Conservation (phyloP, 1,140 invertebrate genomes). For the Campodea augens region DNA sequence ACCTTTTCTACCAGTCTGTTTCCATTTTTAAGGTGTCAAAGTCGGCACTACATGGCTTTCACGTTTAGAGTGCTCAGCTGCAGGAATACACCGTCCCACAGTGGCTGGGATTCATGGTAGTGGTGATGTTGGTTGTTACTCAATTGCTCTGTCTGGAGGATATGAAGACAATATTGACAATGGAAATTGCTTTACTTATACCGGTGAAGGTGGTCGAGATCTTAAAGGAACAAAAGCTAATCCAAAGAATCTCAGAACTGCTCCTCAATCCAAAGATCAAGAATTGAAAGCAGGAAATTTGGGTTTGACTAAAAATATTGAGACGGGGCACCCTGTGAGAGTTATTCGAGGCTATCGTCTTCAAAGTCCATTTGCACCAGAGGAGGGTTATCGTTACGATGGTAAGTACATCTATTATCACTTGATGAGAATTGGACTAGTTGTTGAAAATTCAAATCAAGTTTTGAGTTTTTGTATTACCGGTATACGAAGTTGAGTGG, state of each 20-base stretch:
- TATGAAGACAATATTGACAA: slow-evolving; percentile 10
- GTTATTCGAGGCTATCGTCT: slow-evolving; percentile 26
- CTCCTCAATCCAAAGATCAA: slow-evolving; percentile 26
- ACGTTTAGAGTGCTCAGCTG: slow-evolving; percentile 22
- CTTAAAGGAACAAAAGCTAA: slow-evolving; percentile 11
- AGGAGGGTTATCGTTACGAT: slow-evolving; percentile 13
- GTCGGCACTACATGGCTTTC: slow-evolving; percentile 23
- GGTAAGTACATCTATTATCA: no score
- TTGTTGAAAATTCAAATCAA: no score
- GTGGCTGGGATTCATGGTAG: slow-evolving; percentile 27
- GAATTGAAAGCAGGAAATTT: slow-evolving; percentile 20
- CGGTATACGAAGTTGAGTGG: no score
- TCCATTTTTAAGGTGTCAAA: slow-evolving; percentile 36
- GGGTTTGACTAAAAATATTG: slow-evolving; percentile 20
- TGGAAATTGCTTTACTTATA: slow-evolving; percentile 11
- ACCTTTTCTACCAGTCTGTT: slow-evolving; percentile 58
- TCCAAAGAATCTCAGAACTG: slow-evolving; percentile 23
- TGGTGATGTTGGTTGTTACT: slow-evolving; percentile 17
- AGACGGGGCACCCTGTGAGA: slow-evolving; percentile 21
- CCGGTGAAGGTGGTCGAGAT: slow-evolving; percentile 11
- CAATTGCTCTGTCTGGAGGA: slow-evolving; percentile 10
- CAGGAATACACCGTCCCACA: slow-evolving; percentile 24
- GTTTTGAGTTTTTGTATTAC: no score
- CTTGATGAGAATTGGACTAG: no score
- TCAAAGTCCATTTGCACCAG: slow-evolving; percentile 9